phyloP scores from a whole-genome alignment of 2,888 invertebrate species.

The Dendrolimus pini region DNA sequence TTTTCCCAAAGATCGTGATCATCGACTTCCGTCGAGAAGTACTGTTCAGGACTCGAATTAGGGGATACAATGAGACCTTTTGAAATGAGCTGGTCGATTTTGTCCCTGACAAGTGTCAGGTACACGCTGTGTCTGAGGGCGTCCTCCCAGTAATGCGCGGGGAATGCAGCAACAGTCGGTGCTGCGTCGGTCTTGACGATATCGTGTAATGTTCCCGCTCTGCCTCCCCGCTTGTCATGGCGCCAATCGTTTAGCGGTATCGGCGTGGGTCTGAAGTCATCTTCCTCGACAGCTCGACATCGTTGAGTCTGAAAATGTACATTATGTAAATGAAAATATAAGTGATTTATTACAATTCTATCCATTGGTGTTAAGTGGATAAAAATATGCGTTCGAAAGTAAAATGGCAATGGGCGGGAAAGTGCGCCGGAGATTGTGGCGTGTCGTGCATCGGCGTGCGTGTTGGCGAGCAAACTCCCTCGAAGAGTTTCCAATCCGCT shows the following conservation, averaged over 20 bases:
- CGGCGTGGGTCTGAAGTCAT: conserved; percentile 59
- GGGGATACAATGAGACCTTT: conserved; percentile 41
- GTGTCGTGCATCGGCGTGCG: conserved; percentile 44
- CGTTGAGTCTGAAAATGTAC: conserved; percentile 44
- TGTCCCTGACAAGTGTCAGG: conserved; percentile 78
- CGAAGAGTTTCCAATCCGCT: conserved; percentile 57
- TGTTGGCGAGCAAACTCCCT: conserved; percentile 40
- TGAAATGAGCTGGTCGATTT: conserved; percentile 68
- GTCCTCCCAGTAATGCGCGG: conserved; percentile 79
- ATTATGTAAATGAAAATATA: conserved; percentile 11
- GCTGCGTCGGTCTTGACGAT: conserved; percentile 32
- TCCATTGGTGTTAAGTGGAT: conserved; percentile 5
- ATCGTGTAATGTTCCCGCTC: conserved; percentile 41
- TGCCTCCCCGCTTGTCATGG: conserved; percentile 26
- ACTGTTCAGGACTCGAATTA: conserved; percentile 32
- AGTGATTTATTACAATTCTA: conserved; percentile 2
- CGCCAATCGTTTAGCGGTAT: conserved; percentile 59
- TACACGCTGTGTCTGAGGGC: conserved; percentile 82
- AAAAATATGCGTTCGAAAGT: conserved; percentile 70
- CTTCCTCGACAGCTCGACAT: conserved; percentile 35
- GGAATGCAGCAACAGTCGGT: conserved; percentile 31
- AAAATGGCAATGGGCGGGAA: conserved; percentile 63
- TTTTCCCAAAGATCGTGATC: conserved; percentile 69
- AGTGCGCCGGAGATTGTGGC: conserved; percentile 45
- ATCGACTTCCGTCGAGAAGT: conserved; percentile 44